Evolutionary conservation across 2,888 invertebrate species (phyloP).

Genomic region (Smittia sp.): DNA sequence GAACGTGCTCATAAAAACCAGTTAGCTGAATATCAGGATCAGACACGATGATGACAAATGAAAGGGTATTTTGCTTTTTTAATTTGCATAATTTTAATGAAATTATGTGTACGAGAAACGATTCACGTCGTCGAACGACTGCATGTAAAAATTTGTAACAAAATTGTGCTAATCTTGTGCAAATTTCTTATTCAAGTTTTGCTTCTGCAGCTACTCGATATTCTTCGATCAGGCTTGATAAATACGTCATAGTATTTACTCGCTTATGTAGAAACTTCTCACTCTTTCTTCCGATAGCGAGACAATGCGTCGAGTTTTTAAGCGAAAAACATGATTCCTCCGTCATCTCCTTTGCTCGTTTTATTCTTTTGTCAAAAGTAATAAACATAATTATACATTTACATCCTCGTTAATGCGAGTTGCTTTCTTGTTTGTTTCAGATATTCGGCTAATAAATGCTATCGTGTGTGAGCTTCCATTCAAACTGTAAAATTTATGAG

Average conservation of each 20-base stretch:
- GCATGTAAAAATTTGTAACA: no score
- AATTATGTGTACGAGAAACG: no score
- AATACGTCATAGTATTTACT: no score
- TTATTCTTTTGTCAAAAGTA: constrained; percentile 41
- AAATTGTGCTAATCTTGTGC: no score
- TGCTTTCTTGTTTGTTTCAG: constrained; percentile 33
- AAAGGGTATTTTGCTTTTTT: background rate
- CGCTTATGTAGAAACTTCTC: no score
- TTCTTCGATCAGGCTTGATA: no score
- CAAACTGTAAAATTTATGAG: background rate
- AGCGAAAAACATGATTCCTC: constrained; percentile 1
- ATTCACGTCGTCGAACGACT: no score
- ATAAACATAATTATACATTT: constrained; percentile 41
- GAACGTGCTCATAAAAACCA: no score
- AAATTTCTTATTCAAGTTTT: background rate
- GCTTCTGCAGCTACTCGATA: no score
- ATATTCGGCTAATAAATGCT: constrained; percentile 38
- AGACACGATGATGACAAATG: constrained; percentile 1
- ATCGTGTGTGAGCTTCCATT: constrained; percentile 28
- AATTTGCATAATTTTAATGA: background rate
- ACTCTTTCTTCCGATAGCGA: no score
- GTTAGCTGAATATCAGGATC: no score
- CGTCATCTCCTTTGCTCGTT: constrained; percentile 13
- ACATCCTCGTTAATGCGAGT: constrained; percentile 36
- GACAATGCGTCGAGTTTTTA: no score